Evolutionary conservation across 2,797 vertebrate species (phyloP).

Genomic region (Coluber constrictor): DNA sequence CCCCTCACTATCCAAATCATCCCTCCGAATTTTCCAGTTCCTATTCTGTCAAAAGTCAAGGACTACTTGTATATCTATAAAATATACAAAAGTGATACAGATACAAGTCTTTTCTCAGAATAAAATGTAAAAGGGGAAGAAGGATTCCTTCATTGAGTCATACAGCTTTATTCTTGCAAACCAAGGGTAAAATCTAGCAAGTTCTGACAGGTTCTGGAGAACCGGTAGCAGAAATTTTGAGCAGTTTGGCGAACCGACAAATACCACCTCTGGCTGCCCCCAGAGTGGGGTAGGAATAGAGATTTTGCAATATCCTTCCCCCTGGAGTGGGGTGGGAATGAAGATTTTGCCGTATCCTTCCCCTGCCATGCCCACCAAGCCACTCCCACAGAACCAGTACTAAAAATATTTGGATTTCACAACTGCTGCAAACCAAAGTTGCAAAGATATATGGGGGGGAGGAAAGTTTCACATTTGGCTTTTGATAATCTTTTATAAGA

Average conservation of each 20-base stretch:
- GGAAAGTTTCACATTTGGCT: neutral
- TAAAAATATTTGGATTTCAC: no score
- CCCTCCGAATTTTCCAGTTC: neutral
- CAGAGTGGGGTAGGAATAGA: no score
- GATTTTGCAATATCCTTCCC: no score
- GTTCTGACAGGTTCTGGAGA: no score
- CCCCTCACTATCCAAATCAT: no score
- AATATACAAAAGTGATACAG: neutral
- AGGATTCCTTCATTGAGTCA: neutral
- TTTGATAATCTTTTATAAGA: conserved; percentile 32
- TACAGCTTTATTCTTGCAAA: neutral
- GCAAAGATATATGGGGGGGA: neutral
- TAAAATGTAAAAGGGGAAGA: neutral
- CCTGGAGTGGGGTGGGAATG: no score
- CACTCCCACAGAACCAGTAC: no score
- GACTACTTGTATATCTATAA: neutral
- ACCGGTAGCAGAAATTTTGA: no score
- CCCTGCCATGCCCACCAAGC: no score
- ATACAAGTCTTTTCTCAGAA: neutral
- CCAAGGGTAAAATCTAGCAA: neutral
- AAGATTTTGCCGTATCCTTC: no score
- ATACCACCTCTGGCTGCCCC: no score
- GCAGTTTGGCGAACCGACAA: no score
- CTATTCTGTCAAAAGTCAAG: neutral
- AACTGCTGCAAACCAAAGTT: neutral